These are phyloP conservation scores for Tenodera sinensis DNA, from an alignment of 2,888 invertebrate genomes.

Conservation along the genomic window DNA sequence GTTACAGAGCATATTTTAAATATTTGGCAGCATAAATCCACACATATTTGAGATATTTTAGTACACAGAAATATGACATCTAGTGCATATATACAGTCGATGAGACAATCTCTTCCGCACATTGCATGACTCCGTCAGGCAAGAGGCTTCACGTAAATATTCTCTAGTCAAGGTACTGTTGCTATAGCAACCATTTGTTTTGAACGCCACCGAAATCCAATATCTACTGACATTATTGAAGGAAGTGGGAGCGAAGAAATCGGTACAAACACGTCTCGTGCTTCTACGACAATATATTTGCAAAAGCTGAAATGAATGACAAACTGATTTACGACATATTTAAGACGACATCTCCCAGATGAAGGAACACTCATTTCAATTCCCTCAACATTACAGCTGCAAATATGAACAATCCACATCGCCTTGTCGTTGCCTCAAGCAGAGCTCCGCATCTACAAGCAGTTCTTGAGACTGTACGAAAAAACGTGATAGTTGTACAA, in stretches of 20 bases:
- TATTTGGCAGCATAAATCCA: too few relatives aligned
- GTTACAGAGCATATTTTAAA: too few relatives aligned
- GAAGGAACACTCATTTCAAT: not conserved
- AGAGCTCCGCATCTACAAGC: slow-evolving; percentile 41
- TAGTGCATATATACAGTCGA: too few relatives aligned
- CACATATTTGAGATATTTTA: too few relatives aligned
- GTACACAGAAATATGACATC: too few relatives aligned
- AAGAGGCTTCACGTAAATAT: too few relatives aligned
- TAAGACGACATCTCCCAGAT: not conserved
- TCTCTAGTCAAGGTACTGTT: not conserved
- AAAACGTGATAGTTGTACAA: slow-evolving; percentile 40
- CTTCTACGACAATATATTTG: not conserved
- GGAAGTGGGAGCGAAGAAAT: not conserved
- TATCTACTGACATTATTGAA: not conserved
- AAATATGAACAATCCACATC: not conserved
- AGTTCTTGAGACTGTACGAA: slow-evolving; percentile 37
- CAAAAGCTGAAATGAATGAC: not conserved
- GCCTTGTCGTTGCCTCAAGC: slow-evolving; percentile 44
- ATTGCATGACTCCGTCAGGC: too few relatives aligned
- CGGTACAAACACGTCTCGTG: not conserved
- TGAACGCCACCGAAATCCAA: not conserved
- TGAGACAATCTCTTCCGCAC: too few relatives aligned
- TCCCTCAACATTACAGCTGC: not conserved
- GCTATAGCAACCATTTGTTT: not conserved
- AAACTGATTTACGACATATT: not conserved